Percentiles rank a stretch among this genome's conserved stretches.
Conservation (phyloP, 2,888 invertebrate genomes). For the Operophtera brumata region DNA sequence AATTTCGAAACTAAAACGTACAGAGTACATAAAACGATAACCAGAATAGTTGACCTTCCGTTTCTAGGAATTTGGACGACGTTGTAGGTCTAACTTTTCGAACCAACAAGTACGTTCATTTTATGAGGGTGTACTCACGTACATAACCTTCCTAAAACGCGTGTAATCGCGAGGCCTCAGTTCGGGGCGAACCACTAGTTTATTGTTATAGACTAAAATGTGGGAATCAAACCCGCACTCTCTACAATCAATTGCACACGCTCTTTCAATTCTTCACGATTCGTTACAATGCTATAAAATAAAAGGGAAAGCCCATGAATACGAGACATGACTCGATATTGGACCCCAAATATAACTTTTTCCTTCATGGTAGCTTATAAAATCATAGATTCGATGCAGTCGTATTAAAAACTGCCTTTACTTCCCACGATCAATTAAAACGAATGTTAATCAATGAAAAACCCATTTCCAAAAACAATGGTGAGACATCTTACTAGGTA, state of each 20-base stretch:
- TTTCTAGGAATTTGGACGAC: no score
- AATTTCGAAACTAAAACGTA: no score
- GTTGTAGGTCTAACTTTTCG: no score
- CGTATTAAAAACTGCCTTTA: neutral
- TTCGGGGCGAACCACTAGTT: no score
- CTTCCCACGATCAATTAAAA: slow-evolving; percentile 13
- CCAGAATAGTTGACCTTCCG: no score
- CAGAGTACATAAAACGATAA: no score
- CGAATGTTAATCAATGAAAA: neutral
- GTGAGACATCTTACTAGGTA: neutral
- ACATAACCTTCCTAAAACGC: no score
- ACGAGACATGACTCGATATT: neutral
- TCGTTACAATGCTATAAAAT: neutral
- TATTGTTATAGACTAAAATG: no score
- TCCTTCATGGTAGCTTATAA: neutral
- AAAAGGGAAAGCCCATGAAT: slow-evolving; percentile 11
- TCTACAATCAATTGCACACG: neutral
- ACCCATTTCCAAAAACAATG: slow-evolving; percentile 13
- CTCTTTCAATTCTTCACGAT: slow-evolving; percentile 8
- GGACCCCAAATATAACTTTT: neutral
- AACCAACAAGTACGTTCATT: no score
- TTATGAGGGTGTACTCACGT: no score
- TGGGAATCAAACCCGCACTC: neutral
- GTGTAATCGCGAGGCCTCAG: no score
- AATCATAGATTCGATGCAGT: neutral